Evolutionary conservation across 1,140 invertebrate genomes (phyloP).

Genomic region (Eubasilissa regina): DNA sequence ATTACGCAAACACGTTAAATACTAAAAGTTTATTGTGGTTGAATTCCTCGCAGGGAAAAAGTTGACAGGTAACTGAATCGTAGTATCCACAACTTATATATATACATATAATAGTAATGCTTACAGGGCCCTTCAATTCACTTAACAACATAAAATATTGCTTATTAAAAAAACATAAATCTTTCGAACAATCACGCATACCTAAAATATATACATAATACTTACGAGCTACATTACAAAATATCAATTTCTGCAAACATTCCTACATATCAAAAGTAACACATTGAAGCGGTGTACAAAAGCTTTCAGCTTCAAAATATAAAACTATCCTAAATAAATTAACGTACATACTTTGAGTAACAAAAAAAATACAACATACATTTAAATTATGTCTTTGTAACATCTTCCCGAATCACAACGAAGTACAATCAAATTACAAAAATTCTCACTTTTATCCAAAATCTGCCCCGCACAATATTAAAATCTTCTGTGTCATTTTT

Average conservation of each 20-base stretch:
- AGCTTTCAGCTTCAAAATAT: constrained; percentile 25
- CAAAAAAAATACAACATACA: constrained; percentile 26
- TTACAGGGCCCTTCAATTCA: no score
- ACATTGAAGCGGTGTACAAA: constrained; percentile 27
- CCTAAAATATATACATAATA: constrained; percentile 32
- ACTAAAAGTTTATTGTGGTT: not conserved
- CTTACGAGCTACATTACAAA: constrained; percentile 12
- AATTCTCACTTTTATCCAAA: constrained; percentile 2
- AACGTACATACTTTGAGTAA: constrained; percentile 36
- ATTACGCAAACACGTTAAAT: not conserved
- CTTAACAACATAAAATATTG: not conserved
- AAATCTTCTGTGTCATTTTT: constrained; percentile 29
- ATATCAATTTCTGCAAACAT: constrained; percentile 28
- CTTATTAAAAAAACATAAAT: constrained; percentile 5
- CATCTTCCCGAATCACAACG: constrained; percentile 23
- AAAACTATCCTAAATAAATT: constrained; percentile 22
- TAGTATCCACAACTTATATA: not conserved
- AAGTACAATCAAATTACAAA: constrained; percentile 10
- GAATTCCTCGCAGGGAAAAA: constrained; percentile 1
- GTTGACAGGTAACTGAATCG: constrained; percentile 2
- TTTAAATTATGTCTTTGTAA: constrained; percentile 34
- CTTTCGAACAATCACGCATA: constrained; percentile 21
- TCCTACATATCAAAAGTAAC: not conserved
- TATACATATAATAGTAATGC: not conserved
- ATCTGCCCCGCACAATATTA: no score